Conservation (phyloP, 2,113 vertebrate species). For the Trichomycterus rosablanca region DNA sequence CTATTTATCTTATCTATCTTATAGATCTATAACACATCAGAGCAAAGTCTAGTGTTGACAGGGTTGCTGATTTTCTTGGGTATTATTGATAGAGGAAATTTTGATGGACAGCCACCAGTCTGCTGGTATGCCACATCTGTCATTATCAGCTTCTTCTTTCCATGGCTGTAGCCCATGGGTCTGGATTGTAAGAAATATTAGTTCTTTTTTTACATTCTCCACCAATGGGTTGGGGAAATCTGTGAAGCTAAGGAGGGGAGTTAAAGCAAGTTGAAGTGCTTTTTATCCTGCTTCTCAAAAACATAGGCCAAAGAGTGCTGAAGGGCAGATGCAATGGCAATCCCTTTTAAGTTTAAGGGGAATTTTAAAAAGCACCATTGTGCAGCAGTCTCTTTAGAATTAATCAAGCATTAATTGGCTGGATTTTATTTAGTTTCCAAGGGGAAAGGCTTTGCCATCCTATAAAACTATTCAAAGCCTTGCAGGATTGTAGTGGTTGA, state of each 20-base stretch:
- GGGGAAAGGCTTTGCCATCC: constrained; percentile 23
- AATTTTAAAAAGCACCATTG: constrained; percentile 22
- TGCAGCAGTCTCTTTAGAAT: constrained; percentile 38
- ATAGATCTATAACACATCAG: constrained; percentile 10
- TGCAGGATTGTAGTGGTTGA: constrained; percentile 37
- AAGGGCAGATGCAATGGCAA: constrained; percentile 15
- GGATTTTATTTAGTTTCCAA: constrained; percentile 18
- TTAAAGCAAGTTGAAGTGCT: constrained; percentile 10
- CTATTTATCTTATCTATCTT: constrained; percentile 37
- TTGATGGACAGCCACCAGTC: constrained; percentile 2
- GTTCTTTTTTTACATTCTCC: neutral
- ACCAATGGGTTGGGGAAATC: neutral
- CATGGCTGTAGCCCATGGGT: neutral
- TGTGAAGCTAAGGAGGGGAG: constrained; percentile 10
- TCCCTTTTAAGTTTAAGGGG: constrained; percentile 11
- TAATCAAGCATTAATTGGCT: constrained; percentile 41
- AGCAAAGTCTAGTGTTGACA: constrained; percentile 22
- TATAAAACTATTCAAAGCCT: constrained; percentile 40
- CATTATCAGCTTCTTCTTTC: constrained; percentile 4
- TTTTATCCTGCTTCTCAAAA: constrained; percentile 14
- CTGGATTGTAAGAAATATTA: constrained; percentile 14
- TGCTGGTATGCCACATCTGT: constrained; percentile 4
- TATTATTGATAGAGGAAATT: constrained; percentile 26
- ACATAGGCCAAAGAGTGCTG: constrained; percentile 8
- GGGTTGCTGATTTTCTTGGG: constrained; percentile 35